Evolutionary conservation across 2,888 invertebrate species (phyloP), one percentile per base, ranked within the genome.

Genomic region (Bellardia pandia): DNA sequence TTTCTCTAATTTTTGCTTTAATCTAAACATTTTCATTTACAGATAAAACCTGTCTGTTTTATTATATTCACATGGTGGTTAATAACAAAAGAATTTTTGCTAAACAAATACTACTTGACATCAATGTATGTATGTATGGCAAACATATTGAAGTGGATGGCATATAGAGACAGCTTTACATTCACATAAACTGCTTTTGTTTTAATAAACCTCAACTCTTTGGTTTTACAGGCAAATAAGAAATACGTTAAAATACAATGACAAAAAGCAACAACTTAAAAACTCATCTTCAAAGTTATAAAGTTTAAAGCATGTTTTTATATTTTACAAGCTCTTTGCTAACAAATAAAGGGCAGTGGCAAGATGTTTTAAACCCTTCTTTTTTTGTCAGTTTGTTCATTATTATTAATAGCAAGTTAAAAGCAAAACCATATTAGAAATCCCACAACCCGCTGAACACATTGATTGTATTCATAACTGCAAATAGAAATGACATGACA

Each of bases 91-190:
- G 71, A 53, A 48, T 74, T 45, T 68, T 37, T 37, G 68, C 48
- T 53, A 68, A 60, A 40, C 72, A 84, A 77, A 71, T 74, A 74
- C 74, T 77, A 68, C 86, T 86, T 86, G 86, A 86, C 86, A 84
- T 86, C 76, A 84, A 77, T 86, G 84, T 77, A 84, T 14, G 48
- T 37, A 5, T 37, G 6, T 6, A 6, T 6, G 4, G 37, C 6
- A 37, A 0, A 62, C 11, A 62, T 7, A 53, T 60, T 68, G 45
- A 60, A 68, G 45, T 68, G 51, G 78, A 68, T 69, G 62, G 69
- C 69, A 76, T 45, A 76, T 16, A 83, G 62, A 83, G 60, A 60
- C 30, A 16, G 53, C 23, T 30, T 30, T 40, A 62, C 30, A 51
- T 40, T 14, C 42, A 9, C 6, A 58, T 13, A 69, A 62, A 66